Evolutionary conservation across 1,140 invertebrate species (phyloP), one percentile per base, ranked within the genome.

Genomic region (Drosophila subobscura): DNA sequence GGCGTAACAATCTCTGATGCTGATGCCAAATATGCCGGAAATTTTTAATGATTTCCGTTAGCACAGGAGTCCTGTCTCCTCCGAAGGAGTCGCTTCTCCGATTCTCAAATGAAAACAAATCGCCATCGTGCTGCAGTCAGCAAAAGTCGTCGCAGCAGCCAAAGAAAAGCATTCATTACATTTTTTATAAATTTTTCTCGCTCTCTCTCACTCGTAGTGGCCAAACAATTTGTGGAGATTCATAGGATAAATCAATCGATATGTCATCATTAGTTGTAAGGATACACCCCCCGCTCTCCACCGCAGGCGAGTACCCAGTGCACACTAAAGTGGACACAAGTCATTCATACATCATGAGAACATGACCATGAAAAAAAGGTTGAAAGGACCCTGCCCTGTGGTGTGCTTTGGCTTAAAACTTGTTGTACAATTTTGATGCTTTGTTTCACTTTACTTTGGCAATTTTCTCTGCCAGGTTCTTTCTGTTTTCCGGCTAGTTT

Each of bases 31-130:
- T 84, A 83, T 68, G 66, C 75, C 59, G 79, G 72, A 84, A 84
- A 84, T 84, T 79, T 84, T 84, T 84, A 84, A 84, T 84, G 79
- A 84, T 84, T 67, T 84, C 79, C 79, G 79, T 37, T 45, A 45
- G 52, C 56, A 68, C 54, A 67, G 46, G 58, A 51, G 33, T 37
- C 16, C 46, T 54, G 22, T 41, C 20, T 41, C 41, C 27, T 47
- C 37, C 27, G 40, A 0, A 37, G 10, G 33, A 37, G 33, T 12
- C 33, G 3, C 33, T 10, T 37, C 10, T 37, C 10, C 33, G 10
- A 4, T 37, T 12, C 33, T 37, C 54, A 74, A 76, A 80, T 75
- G 66, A 79, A 79, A 79, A 79, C 77, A 80, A 80, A 76, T 80
- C 72, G 76, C 59, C 58, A 50, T 49, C 46, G 45, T 40, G 45